Conservation (phyloP, 2,113 vertebrate genomes). For the Elaphurus davidianus region DNA sequence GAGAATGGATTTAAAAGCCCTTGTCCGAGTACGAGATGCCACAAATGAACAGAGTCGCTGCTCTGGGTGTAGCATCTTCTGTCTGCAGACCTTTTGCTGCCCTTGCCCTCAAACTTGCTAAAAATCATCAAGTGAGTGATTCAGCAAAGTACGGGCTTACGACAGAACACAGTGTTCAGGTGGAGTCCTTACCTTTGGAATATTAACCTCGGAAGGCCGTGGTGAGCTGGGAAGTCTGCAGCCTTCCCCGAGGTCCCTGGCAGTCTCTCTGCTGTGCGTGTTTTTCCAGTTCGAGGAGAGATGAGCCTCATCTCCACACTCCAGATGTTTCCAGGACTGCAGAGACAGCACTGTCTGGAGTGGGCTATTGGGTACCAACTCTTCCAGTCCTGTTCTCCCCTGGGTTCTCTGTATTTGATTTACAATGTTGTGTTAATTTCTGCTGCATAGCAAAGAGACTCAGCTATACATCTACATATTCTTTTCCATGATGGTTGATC, state of each 20-base stretch:
- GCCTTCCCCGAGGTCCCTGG: slow-evolving; percentile 53
- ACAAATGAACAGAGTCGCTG: background rate
- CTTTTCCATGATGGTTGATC: background rate
- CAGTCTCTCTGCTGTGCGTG: slow-evolving; percentile 50
- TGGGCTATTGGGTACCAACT: slow-evolving; percentile 54
- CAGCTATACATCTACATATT: background rate
- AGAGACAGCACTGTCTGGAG: slow-evolving; percentile 54
- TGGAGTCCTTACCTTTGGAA: background rate
- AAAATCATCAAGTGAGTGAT: slow-evolving; percentile 36
- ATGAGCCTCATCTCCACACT: slow-evolving; percentile 44
- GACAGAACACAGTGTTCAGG: background rate
- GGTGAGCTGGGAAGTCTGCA: background rate
- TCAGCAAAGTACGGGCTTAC: background rate
- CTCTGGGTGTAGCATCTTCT: slow-evolving; percentile 9
- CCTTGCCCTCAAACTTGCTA: slow-evolving; percentile 41
- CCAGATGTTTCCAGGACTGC: slow-evolving; percentile 72
- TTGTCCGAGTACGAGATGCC: background rate
- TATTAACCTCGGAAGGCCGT: background rate
- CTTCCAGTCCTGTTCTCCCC: background rate
- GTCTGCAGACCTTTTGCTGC: slow-evolving; percentile 49
- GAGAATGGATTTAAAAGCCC: background rate
- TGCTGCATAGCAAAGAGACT: background rate
- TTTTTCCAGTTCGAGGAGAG: slow-evolving; percentile 66
- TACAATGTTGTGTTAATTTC: background rate
- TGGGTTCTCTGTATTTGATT: background rate